Conservation (phyloP, 2,113 vertebrate genomes). For the Pygoscelis adeliae region DNA sequence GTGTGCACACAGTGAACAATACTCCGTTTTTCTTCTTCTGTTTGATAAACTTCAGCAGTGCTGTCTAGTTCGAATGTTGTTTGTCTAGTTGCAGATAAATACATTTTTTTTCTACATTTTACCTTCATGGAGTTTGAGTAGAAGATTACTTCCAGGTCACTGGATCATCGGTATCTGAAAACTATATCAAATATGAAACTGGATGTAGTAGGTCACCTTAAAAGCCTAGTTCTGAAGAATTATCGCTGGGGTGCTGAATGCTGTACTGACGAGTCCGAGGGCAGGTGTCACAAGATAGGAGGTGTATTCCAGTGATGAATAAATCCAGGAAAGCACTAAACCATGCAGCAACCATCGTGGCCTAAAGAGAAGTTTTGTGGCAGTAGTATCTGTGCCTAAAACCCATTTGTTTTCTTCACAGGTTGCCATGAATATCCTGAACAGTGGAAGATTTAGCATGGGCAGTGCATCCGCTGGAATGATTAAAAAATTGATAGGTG, state of each 20-base stretch:
- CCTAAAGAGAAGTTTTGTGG: background rate
- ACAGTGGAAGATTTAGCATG: slow-evolving; percentile 95
- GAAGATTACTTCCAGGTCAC: background rate
- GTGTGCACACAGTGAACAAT: background rate
- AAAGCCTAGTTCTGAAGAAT: background rate
- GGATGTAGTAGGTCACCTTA: background rate
- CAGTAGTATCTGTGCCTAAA: background rate
- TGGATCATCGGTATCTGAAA: background rate
- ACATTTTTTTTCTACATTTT: background rate
- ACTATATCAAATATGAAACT: background rate
- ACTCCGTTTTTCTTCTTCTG: background rate
- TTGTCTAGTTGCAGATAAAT: background rate
- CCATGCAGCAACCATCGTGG: fast-evolving
- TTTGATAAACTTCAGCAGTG: background rate
- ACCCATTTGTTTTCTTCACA: slow-evolving; percentile 13
- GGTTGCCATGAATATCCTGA: slow-evolving; percentile 96
- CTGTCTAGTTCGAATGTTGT: background rate
- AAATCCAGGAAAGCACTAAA: background rate
- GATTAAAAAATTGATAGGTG: slow-evolving; percentile 94
- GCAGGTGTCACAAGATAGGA: background rate
- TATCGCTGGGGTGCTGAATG: background rate
- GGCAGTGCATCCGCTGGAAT: slow-evolving; percentile 87
- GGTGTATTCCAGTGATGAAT: background rate
- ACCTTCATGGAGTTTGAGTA: background rate
- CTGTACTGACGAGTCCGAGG: background rate